Conservation (phyloP, 2,797 vertebrate genomes). For the Coreius guichenoti region DNA sequence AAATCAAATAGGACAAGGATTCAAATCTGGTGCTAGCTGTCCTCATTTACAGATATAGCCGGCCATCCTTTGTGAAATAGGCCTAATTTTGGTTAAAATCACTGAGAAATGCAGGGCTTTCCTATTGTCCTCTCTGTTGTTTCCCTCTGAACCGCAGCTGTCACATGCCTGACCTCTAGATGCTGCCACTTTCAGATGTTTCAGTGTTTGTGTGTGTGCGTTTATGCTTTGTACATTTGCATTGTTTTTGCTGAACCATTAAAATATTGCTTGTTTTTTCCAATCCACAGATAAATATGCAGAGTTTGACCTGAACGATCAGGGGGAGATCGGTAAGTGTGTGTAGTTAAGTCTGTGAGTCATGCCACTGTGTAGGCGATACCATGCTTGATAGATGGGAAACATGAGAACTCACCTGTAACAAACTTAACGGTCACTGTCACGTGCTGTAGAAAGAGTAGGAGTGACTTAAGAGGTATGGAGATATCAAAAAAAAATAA, state of each 20-base stretch:
- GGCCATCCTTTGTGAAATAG: conserved; percentile 15
- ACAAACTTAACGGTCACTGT: neutral
- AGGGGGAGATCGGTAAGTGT: conserved; percentile 95
- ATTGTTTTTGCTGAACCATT: conserved; percentile 28
- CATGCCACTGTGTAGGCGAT: conserved; percentile 60
- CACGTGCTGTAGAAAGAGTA: too few species aligned
- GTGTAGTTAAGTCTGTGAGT: conserved; percentile 34
- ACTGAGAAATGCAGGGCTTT: neutral
- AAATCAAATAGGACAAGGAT: conserved; percentile 7
- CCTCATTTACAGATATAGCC: conserved; percentile 43
- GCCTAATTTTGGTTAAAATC: neutral
- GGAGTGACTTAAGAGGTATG: too few species aligned
- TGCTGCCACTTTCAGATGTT: conserved; percentile 62
- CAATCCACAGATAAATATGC: conserved; percentile 89
- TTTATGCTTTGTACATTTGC: conserved; percentile 33
- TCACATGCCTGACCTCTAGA: conserved; percentile 49
- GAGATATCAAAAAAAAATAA: too few species aligned
- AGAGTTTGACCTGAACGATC: conserved; percentile 97
- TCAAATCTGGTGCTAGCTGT: conserved; percentile 13
- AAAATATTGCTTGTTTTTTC: conserved; percentile 51
- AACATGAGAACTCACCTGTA: conserved; percentile 27
- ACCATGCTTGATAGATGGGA: conserved; percentile 39
- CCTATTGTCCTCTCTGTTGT: neutral
- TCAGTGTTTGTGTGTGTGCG: conserved; percentile 61
- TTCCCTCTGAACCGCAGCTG: conserved; percentile 57